Base-by-base conservation (phyloP, 2,797 vertebrate species). In the Platalea minor region DNA sequence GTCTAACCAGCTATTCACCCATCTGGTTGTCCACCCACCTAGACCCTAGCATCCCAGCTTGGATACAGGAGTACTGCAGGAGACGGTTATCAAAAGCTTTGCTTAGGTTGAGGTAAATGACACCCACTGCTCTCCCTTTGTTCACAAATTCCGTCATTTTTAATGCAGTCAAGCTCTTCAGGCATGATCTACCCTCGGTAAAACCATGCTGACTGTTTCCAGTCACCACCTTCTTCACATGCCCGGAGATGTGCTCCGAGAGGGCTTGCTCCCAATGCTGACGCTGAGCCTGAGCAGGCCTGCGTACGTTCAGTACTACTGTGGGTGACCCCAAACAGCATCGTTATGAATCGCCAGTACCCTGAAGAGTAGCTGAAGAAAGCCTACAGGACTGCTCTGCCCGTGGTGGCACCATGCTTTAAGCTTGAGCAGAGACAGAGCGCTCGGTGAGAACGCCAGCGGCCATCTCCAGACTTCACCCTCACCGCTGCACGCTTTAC, bases 391-490 rank as follows among this genome's bases (percentile, higher is more conserved):
- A 8, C 50, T 29, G 57, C 48, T 79, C 57, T 48, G 75, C 57
- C 65, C n/a, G 28, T 19, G 13, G 41, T 1, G 13, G 12, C 56
- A 28, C 6, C 19, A 3, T 0, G 13, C 23, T 46, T 12, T 11
- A 29, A 9, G 13, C n/a, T 7, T 19, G n/a, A 78, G 65, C 74
- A 68, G 64, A 8, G 61, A 21, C 2, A 15, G 29, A 17, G 64
- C 5, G 46, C 65, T 59, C 37, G 5, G 20, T 8, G 16, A 35
- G 45, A 51, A 31, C 0, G 17, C 8, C 45, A 31, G 13, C 4
- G 33, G 39, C 33, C n/a, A 25, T 18, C 48, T 29, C 65, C 85
- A n/a, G 41, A 24, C 10, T 14, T 41, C 3, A 10, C n/a, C 26
- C 57, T 11, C 19, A 13, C 13, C 2, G 2, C 7, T n/a, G n/a